Conservation (phyloP, 1,140 invertebrate species). For the Drosophila arawakana region DNA sequence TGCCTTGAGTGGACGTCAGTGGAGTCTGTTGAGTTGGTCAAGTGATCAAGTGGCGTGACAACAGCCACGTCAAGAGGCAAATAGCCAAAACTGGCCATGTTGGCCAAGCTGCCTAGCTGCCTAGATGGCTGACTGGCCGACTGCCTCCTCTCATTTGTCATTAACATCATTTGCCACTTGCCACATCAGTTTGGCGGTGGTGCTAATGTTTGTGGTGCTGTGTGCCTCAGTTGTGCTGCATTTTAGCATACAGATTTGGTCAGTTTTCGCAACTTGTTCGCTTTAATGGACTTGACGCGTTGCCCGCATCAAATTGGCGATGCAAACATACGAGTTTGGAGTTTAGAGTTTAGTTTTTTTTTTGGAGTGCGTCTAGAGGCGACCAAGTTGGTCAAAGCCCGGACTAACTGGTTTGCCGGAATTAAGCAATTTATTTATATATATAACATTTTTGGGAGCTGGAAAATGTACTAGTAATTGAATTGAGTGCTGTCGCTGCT, state of each 20-base stretch:
- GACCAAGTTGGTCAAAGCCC: slow-evolving; percentile 32
- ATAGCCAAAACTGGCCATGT: slow-evolving; percentile 21
- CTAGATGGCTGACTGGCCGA: not conserved
- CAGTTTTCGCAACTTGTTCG: slow-evolving; percentile 60
- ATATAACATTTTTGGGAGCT: slow-evolving; percentile 30
- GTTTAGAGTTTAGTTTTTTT: not conserved
- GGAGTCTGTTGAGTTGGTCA: slow-evolving; percentile 23
- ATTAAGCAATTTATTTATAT: slow-evolving; percentile 53
- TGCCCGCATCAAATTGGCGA: slow-evolving; percentile 25
- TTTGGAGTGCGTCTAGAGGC: slow-evolving; percentile 15
- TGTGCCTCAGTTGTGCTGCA: slow-evolving; percentile 23
- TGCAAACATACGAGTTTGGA: slow-evolving; percentile 14
- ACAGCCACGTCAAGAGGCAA: slow-evolving; percentile 34
- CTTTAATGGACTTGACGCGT: slow-evolving; percentile 50
- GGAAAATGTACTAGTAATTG: slow-evolving; percentile 48
- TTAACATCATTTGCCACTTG: slow-evolving; percentile 58
- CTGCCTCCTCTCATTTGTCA: slow-evolving; percentile 34
- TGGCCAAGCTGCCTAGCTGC: slow-evolving; percentile 18
- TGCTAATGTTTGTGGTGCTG: slow-evolving; percentile 8
- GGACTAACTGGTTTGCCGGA: slow-evolving; percentile 43
- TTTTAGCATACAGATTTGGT: slow-evolving; percentile 58
- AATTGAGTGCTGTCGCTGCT: slow-evolving; percentile 35
- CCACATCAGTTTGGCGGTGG: slow-evolving; percentile 24
- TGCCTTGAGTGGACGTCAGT: slow-evolving; percentile 32
- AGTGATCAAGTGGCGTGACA: slow-evolving; percentile 44